A percentile compares a stretch with the other conserved stretches of the same genome.
Evolutionary conservation across 2,888 invertebrate species (phyloP).

Genomic region (Phanerotoma sp.): DNA sequence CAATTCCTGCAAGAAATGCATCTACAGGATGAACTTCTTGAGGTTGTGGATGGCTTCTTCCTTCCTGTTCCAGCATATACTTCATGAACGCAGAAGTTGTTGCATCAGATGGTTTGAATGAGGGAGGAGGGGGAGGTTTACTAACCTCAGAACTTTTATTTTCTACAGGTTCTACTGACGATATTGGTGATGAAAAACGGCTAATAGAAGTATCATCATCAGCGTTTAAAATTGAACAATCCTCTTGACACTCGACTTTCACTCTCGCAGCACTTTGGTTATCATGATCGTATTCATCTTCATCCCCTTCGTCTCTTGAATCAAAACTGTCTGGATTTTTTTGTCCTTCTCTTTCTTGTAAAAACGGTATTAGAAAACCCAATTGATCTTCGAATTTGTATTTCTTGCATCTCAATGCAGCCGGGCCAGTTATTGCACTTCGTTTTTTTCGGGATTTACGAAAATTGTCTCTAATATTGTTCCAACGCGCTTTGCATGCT

Average conservation of each 20-base stretch:
- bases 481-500: constrained; percentile 24
- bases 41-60: constrained; percentile 33
- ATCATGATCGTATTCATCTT: neutral
- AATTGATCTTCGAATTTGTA: constrained; percentile 23
- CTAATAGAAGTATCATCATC: neutral
- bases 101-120: constrained; percentile 36
- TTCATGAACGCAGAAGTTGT: constrained; percentile 40
- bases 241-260: neutral
- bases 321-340: constrained; percentile 35
- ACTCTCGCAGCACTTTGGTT: neutral
- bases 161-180: no score
- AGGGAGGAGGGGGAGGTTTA: no score
- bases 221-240: neutral
- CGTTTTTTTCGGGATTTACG: constrained; percentile 28
- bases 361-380: constrained; percentile 23
- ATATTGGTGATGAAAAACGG: constrained; percentile 23
- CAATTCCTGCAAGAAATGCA: constrained; percentile 58
- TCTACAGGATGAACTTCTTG: constrained; percentile 59
- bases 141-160: no score
- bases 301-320: neutral
- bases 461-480: constrained; percentile 31
- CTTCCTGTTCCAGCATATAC: constrained; percentile 36
- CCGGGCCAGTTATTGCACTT: constrained; percentile 9
- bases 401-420: neutral
- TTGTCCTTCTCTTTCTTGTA: constrained; percentile 19